Evolutionary conservation across 1,140 invertebrate species (phyloP).

Genomic region (Saxidomus purpurata): DNA sequence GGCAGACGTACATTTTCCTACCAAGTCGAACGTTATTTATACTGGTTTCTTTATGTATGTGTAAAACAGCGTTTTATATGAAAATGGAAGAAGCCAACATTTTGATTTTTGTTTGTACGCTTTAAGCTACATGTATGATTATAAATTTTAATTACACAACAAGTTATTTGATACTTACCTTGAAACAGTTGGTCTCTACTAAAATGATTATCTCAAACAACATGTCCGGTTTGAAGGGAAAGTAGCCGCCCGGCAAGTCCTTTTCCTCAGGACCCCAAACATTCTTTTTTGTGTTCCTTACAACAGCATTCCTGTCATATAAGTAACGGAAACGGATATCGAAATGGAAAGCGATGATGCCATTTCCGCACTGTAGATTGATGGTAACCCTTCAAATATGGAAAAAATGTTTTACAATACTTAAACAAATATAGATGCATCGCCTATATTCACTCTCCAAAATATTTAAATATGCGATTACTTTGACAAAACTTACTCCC

Average conservation of each 20-base stretch:
- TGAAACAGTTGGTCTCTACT: constrained; percentile 85
- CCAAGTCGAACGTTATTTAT: no score
- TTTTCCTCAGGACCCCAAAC: constrained; percentile 92
- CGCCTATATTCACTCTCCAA: no score
- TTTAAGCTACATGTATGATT: constrained; percentile 73
- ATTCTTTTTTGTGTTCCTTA: constrained; percentile 91
- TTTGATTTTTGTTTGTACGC: no score
- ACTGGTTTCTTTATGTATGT: no score
- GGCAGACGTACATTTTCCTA: no score
- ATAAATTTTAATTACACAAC: no score
- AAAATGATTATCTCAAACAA: constrained; percentile 89
- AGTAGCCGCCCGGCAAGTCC: constrained; percentile 87
- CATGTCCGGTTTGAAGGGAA: constrained; percentile 90
- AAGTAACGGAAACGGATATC: constrained; percentile 71
- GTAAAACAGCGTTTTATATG: no score
- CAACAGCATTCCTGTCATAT: constrained; percentile 85
- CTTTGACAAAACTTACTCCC: no score
- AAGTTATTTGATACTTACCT: constrained; percentile 87
- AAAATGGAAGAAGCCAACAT: no score
- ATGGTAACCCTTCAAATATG: constrained; percentile 61
- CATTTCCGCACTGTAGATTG: constrained; percentile 56
- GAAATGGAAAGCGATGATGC: constrained; percentile 67
- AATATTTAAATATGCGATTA: no score
- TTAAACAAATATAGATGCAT: no score
- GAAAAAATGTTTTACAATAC: no score